phyloP scores from a whole-genome alignment of 2,113 vertebrate species.

The Tetrao urogallus region DNA sequence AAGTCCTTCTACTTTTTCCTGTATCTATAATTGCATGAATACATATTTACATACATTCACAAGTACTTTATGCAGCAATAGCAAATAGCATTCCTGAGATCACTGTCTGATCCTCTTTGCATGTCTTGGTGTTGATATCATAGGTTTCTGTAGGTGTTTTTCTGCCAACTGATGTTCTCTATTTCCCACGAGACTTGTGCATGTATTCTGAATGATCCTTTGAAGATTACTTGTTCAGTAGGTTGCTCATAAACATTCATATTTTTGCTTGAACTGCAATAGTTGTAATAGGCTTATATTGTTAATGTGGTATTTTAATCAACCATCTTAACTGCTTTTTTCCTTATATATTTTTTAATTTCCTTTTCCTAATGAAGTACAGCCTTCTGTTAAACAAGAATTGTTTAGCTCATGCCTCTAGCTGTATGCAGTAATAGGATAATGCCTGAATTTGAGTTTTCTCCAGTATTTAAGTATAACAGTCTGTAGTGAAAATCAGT shows the following conservation, averaged over 20 bases:
- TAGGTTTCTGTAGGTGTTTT: neutral
- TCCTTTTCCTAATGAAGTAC: neutral
- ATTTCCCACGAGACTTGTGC: neutral
- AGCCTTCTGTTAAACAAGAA: neutral
- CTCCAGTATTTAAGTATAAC: neutral
- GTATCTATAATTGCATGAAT: neutral
- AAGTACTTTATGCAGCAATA: neutral
- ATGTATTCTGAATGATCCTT: neutral
- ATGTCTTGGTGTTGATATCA: neutral
- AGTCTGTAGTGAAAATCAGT: fast-evolving
- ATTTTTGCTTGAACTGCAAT: neutral
- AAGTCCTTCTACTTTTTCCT: neutral
- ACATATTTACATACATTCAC: neutral
- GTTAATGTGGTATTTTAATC: neutral
- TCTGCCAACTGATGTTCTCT: neutral
- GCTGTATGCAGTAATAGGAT: neutral
- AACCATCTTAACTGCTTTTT: neutral
- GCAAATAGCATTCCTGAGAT: neutral
- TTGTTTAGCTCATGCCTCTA: neutral
- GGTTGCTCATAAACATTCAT: neutral
- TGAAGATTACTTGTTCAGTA: neutral
- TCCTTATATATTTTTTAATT: neutral
- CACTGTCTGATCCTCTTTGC: neutral
- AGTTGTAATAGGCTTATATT: neutral
- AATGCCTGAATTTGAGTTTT: neutral